Evolutionary conservation across 1,140 invertebrate genomes (phyloP).

Genomic region (Sarcophaga peregrina): DNA sequence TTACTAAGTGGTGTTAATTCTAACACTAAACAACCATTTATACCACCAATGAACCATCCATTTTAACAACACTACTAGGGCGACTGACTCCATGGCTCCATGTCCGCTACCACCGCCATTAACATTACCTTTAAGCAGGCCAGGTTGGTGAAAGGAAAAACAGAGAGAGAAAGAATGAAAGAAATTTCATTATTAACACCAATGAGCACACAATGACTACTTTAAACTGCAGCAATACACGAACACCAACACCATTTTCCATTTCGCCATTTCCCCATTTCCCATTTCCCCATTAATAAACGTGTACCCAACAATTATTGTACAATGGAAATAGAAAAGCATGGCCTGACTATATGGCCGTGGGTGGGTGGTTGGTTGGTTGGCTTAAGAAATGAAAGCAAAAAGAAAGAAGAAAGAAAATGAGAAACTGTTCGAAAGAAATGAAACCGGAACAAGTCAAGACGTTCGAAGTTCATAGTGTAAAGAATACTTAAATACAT

Average conservation of each 20-base stretch:
- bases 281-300: too few relatives aligned
- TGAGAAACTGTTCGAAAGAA: not conserved
- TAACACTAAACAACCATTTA: too few relatives aligned
- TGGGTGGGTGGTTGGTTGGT: too few relatives aligned
- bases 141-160: too few relatives aligned
- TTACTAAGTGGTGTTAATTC: too few relatives aligned
- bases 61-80: too few relatives aligned
- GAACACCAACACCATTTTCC: not conserved
- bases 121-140: too few relatives aligned
- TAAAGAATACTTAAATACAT: conserved; percentile 17
- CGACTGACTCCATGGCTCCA: too few relatives aligned
- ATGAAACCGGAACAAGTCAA: conserved; percentile 1
- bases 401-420: not conserved
- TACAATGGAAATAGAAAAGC: not conserved
- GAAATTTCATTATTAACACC: conserved; percentile 25
- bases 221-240: not conserved
- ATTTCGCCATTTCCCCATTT: too few relatives aligned
- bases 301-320: too few relatives aligned
- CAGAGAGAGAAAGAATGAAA: not conserved
- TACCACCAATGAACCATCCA: too few relatives aligned
- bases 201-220: not conserved
- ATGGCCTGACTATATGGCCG: not conserved
- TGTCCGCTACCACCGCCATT: too few relatives aligned
- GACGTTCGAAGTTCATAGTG: not conserved
- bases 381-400: not conserved